Evolutionary conservation across 2,797 vertebrate species (phyloP).

Genomic region (Buphagus erythrorhynchus): DNA sequence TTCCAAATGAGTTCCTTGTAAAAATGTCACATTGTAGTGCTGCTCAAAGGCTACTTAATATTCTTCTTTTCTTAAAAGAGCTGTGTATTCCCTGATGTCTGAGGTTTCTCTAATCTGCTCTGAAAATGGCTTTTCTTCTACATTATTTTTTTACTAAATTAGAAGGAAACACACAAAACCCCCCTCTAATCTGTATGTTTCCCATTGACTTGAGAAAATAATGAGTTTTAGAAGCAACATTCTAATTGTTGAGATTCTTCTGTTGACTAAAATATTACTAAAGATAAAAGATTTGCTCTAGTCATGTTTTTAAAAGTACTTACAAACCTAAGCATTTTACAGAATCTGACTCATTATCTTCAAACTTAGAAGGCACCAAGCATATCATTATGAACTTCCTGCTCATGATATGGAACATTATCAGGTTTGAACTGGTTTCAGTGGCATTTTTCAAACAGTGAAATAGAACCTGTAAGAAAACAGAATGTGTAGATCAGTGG

Average conservation of each 20-base stretch:
- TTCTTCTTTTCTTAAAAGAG: slow-evolving; percentile 33
- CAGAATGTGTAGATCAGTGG: not conserved
- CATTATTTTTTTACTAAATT: not conserved
- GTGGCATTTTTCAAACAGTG: not conserved
- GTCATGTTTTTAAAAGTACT: not conserved
- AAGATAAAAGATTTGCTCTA: not conserved
- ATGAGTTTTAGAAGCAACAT: not conserved
- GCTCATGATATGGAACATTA: not conserved
- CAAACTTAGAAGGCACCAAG: not conserved
- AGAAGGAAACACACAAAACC: not conserved
- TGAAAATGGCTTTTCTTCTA: not conserved
- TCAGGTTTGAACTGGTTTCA: not conserved
- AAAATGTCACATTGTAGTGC: not conserved
- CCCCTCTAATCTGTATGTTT: not conserved
- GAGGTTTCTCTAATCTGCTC: slow-evolving; percentile 27
- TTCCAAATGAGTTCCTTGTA: slow-evolving; percentile 47
- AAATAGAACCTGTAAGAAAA: not conserved
- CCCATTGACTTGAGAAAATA: not conserved
- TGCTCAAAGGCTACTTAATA: slow-evolving; percentile 42
- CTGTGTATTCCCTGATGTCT: not conserved
- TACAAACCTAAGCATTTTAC: not conserved
- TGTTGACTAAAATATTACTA: slow-evolving; percentile 7
- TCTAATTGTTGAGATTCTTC: slow-evolving; percentile 5
- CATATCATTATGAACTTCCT: not conserved
- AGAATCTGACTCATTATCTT: not conserved